Base-by-base conservation (phyloP, 2,113 vertebrate species). In the Cercocebus atys region DNA sequence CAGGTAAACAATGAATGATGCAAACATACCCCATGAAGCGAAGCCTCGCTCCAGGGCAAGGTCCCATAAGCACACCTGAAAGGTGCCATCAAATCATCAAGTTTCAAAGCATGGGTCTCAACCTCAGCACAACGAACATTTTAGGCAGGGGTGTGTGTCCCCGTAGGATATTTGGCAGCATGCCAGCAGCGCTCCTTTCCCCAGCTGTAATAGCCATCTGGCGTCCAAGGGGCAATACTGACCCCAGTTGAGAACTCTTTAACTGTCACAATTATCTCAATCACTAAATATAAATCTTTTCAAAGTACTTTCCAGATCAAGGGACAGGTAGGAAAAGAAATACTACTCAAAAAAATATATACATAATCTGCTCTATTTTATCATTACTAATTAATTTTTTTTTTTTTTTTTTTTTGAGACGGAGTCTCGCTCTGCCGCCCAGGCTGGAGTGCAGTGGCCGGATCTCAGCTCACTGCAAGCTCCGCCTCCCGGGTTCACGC, bases 41-140 rank as follows among this genome's bases (percentile, higher is more conserved):
- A 79, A 14, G 35, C 32, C 16, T 55, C 0, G 2, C 22, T 35
- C 43, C 20, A 40, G 50, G 57, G 0, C 5, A 32, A 57, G 40
- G 43, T 30, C 64, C 43, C 11, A 0, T 3, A 2, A 40, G 8
- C 43, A 32, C 1, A 22, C 57, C 12, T 2, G 11, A 35, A 64
- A 43, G 18, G 6, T 2, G 20, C 50, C 78, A 14, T 0, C 4
- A 0, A 68, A 18, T 12, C 3, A 66, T 22, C 18, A 57, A 14
- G 23, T 73, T 59, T 50, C n/a, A 30, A 57, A 59, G 35, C 22
- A 30, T 25, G 22, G 7, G 14, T 6, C 43, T 61, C 27, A 43
- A 20, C 32, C 43, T 79, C 1, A 0, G 80, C 40, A 43, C 23
- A 35, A 22, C 47, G 40, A 43, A 47, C 27, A 8, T 27, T 64